These are phyloP conservation scores for Anthoscopus minutus DNA, from an alignment of 2,113 vertebrate genomes.

Conservation along the genomic window DNA sequence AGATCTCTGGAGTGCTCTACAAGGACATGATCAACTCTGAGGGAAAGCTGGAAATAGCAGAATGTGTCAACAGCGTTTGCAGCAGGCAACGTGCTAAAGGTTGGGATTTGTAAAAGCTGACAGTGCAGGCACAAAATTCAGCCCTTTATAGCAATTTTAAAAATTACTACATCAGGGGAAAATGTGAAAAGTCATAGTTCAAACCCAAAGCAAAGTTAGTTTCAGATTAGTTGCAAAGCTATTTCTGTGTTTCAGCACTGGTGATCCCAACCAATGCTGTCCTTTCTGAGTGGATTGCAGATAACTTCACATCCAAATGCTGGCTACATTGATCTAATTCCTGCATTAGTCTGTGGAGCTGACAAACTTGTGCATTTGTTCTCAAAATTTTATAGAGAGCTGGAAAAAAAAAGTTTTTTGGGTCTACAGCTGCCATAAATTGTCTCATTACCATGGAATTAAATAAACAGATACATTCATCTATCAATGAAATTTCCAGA, in stretches of 20 bases:
- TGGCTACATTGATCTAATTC: background rate
- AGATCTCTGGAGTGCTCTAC: background rate
- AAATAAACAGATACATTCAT: background rate
- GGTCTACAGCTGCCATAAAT: background rate
- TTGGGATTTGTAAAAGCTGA: background rate
- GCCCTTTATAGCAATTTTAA: background rate
- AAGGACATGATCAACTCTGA: background rate
- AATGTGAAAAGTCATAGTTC: background rate
- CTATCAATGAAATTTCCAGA: background rate
- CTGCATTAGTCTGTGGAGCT: background rate
- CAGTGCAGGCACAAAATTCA: background rate
- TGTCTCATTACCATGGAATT: background rate
- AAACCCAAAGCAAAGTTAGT: background rate
- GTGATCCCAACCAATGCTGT: background rate
- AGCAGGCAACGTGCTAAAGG: background rate
- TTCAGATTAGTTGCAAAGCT: background rate
- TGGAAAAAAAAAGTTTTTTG: background rate
- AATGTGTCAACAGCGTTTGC: background rate
- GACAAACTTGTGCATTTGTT: background rate
- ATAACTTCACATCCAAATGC: background rate
- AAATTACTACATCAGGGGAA: background rate
- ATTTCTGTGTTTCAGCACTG: background rate
- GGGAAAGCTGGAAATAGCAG: background rate
- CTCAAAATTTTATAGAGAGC: background rate
- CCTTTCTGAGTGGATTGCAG: background rate